Evolutionary conservation across 1,140 invertebrate genomes (phyloP), one percentile per base, ranked within the genome.

Genomic region (Amphibalanus amphitrite): DNA sequence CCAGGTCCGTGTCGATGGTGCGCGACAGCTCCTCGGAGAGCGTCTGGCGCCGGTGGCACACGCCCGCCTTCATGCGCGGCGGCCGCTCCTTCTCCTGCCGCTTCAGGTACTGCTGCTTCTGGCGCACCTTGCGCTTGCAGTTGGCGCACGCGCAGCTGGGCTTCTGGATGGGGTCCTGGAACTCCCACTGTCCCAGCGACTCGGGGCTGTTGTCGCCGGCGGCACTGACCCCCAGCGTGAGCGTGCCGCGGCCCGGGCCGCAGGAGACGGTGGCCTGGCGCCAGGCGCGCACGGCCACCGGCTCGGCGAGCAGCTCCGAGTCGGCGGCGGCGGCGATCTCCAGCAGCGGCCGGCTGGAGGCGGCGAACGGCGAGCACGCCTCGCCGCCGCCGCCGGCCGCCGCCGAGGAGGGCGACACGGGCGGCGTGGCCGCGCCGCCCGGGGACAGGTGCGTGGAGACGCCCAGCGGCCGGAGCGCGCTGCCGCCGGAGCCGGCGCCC

Each of bases 101-200:
- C 65, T 67, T 26, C 65, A 28, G 26, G 26, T 28, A 67, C 65
- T 67, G 65, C 28, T 67, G 65, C 28, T 67, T 67, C 8, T 67
- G 65, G 8, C 65, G 65, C 65, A 67, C 3, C 65, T 67, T 67
- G 23, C n/a, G 20, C 65, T 67, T 67, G 70, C 70, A 87, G 85
- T 85, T 86, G 79, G 88, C 87, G 82, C 91, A 93, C 78, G 85
- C 85, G 81, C 91, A 94, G 75, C 83, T 84, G 76, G 87, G 85
- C 81, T 90, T 91, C 78, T 88, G 84, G 71, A 88, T 88, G 74
- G 91, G 87, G 82, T 97, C 93, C 69, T 87, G 83, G 81, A 94
- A 95, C 77, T 92, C 91, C 88, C 92, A 94, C 17, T 87, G 86
- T 40, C 86, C 86, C 29, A 72, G 71, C 28, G 77, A 73, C 20